Conservation (phyloP, 1,140 invertebrate species). For the Triops cancriformis region DNA sequence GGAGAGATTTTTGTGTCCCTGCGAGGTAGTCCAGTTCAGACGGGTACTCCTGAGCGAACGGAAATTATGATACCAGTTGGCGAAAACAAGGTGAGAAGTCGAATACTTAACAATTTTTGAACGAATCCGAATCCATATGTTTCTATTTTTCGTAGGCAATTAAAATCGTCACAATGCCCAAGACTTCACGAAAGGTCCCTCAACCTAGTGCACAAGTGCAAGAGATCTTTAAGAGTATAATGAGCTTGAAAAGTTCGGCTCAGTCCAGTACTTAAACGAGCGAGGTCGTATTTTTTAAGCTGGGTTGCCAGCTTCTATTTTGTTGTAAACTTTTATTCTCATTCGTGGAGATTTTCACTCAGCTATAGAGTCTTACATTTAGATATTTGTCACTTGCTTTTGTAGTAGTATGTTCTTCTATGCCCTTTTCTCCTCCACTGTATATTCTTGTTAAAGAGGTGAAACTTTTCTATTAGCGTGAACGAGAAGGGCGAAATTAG, state of each 20-base stretch:
- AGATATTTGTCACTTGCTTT: no score
- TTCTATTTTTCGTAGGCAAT: not conserved
- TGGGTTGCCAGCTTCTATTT: no score
- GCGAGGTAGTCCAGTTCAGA: not conserved
- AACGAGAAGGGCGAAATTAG: no score
- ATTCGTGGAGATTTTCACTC: no score
- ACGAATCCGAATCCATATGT: not conserved
- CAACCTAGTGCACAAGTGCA: not conserved
- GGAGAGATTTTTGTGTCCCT: not conserved
- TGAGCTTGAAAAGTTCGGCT: not conserved
- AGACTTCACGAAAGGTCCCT: not conserved
- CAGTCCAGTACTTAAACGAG: no score
- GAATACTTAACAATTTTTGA: not conserved
- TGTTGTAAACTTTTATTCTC: no score
- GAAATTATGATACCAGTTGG: not conserved
- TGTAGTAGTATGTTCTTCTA: no score
- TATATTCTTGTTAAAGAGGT: no score
- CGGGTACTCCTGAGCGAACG: not conserved
- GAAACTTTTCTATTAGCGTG: no score
- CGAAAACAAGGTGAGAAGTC: not conserved
- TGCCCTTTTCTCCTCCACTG: no score
- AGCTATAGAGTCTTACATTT: no score
- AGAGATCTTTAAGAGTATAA: not conserved
- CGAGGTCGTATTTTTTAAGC: no score
- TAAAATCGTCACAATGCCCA: not conserved